These are phyloP conservation scores for Emmelina monodactyla DNA, from an alignment of 2,888 invertebrate species.

Conservation along the genomic window DNA sequence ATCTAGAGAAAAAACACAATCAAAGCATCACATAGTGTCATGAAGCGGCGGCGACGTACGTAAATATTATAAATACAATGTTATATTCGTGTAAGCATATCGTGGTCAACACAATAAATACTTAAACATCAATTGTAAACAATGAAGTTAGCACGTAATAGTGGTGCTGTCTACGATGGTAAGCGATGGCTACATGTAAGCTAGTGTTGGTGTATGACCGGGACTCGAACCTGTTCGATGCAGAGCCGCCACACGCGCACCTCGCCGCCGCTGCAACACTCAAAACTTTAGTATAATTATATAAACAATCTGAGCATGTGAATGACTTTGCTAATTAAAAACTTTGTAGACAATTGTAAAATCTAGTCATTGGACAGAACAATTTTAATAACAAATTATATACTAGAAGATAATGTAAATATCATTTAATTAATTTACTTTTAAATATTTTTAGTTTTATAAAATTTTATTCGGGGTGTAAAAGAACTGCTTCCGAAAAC, in stretches of 20 bases:
- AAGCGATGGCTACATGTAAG: neutral
- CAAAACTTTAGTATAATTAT: constrained; percentile 18
- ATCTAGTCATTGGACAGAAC: neutral
- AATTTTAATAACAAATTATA: no score
- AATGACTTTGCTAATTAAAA: no score
- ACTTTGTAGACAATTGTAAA: neutral
- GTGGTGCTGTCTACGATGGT: neutral
- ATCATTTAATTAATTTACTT: no score
- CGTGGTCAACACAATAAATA: no score
- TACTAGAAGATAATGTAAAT: no score
- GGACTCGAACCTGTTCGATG: neutral
- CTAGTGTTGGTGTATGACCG: neutral
- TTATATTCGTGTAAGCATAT: neutral
- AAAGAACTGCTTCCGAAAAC: no score
- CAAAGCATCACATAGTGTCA: no score
- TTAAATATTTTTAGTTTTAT: no score
- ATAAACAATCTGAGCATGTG: constrained; percentile 2
- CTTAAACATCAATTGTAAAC: neutral
- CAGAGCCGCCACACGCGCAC: constrained; percentile 71
- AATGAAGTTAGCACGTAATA: neutral
- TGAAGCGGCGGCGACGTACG: no score
- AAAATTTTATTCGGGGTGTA: no score
- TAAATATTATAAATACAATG: neutral
- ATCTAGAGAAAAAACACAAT: no score
- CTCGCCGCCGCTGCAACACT: constrained; percentile 75